Evolutionary conservation across 2,797 vertebrate species (phyloP), one percentile per base, ranked within the genome.

Genomic region (Tokudaia tokunoshimensis): DNA sequence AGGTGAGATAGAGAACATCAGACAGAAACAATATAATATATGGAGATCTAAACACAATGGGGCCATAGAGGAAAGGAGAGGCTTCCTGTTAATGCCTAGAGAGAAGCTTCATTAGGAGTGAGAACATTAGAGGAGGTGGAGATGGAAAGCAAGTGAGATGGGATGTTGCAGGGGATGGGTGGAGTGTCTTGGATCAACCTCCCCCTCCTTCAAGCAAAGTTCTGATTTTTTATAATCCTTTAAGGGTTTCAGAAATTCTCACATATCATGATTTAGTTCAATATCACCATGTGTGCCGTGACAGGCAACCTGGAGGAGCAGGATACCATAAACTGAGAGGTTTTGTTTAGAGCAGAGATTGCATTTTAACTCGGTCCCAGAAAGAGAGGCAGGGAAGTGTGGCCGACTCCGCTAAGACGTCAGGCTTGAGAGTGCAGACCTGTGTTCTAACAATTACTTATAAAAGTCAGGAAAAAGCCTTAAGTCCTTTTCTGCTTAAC

Each of bases 401-500:
- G 83, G 61, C 12, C 50, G 29, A 20, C 14, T 34, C 61, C 13
- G 82, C 29, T 65, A 34, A 4, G 17, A 22, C 2, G 44, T 34
- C 41, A n/a, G 19, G 19, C 44, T 20, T 24, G 34, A 34, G 34
- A 20, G 61, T 67, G 29, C 10, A 85, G 61, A 41, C 41, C 82
- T 7, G 29, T 34, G 29, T 65, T 67, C 61, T 67, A 85, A 34
- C 29, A 20, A 47, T 57, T 24, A 31, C 70, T 3, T 26, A 89
- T 72, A 88, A 93, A 70, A 34, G 6, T 37, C 76, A 93, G 22
- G 15, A 15, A 65, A 80, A 94, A 44, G 67, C 19, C 84, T 92
- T 67, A 75, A n/a, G 44, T 41, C 93, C 57, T 70, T 65, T 94
- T n/a, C 50, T 93, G 44, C 15, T 61, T 93, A 84, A 88, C 88